phyloP scores from a whole-genome alignment of 2,113 vertebrate species.

The Cryptotis parvus region DNA sequence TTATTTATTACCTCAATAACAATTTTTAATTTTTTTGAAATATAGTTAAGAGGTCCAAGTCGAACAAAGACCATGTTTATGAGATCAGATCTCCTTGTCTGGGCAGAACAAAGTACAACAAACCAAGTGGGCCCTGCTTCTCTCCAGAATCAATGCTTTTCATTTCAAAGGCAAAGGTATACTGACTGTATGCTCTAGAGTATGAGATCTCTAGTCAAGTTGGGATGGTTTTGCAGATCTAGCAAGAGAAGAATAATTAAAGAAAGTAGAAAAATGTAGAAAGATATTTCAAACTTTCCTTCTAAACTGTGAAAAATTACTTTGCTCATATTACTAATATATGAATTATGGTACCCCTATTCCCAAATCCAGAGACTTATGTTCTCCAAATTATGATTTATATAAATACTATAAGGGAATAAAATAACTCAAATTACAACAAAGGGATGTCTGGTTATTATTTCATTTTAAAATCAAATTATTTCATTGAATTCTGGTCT shows the following conservation, averaged over 20 bases:
- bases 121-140: not conserved
- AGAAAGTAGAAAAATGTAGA: not conserved
- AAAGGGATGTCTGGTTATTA: not conserved
- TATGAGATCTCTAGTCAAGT: not conserved
- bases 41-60: not conserved
- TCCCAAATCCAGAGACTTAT: not conserved
- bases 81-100: not conserved
- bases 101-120: not conserved
- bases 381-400: constrained; percentile 12
- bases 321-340: not conserved
- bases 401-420: constrained; percentile 15
- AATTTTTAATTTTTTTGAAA: not conserved
- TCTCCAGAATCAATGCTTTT: not conserved
- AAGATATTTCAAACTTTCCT: not conserved
- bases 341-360: not conserved
- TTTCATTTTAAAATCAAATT: constrained; percentile 61
- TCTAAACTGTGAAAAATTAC: not conserved
- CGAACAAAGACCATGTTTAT: not conserved
- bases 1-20: not conserved
- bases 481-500: constrained; percentile 9
- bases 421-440: constrained; percentile 19
- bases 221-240: not conserved
- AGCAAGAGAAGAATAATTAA: not conserved
- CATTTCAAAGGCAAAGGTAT: constrained; percentile 1
- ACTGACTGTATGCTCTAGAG: not conserved